A percentile compares a stretch with the other conserved stretches of the same genome.
phyloP scores from a whole-genome alignment of 2,113 vertebrate genomes.

The Crotophaga sulcirostris region DNA sequence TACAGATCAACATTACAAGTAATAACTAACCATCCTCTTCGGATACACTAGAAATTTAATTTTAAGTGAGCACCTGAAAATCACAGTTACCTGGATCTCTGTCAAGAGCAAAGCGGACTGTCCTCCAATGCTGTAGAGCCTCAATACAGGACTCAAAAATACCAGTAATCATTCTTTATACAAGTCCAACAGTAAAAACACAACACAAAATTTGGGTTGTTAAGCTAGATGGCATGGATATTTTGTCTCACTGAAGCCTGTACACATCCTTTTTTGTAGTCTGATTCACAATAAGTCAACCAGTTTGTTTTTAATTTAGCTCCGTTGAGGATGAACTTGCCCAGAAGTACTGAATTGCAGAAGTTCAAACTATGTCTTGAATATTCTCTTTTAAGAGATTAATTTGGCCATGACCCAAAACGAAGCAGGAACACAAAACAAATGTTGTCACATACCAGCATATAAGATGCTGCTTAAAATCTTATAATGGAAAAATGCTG shows the following conservation, averaged over 20 bases:
- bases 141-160: not conserved
- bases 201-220: not conserved
- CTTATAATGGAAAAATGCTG: not conserved
- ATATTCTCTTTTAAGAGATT: slow-evolving; percentile 7
- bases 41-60: not conserved
- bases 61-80: not conserved
- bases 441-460: not conserved
- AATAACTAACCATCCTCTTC: not conserved
- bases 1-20: not conserved
- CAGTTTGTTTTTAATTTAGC: slow-evolving; percentile 5
- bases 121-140: not conserved
- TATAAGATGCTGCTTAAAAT: not conserved
- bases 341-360: not conserved
- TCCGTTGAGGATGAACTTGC: not conserved
- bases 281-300: not conserved
- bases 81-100: not conserved
- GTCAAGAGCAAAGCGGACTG: not conserved
- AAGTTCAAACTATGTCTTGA: not conserved
- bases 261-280: not conserved
- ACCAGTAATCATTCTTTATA: not conserved
- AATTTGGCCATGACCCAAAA: not conserved
- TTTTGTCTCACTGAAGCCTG: not conserved
- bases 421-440: not conserved
- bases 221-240: not conserved
- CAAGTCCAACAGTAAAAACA: not conserved